A percentile compares a stretch with the other conserved stretches of the same genome.
phyloP scores from a whole-genome alignment of 2,888 invertebrate species.

The Epirrita christyi region DNA sequence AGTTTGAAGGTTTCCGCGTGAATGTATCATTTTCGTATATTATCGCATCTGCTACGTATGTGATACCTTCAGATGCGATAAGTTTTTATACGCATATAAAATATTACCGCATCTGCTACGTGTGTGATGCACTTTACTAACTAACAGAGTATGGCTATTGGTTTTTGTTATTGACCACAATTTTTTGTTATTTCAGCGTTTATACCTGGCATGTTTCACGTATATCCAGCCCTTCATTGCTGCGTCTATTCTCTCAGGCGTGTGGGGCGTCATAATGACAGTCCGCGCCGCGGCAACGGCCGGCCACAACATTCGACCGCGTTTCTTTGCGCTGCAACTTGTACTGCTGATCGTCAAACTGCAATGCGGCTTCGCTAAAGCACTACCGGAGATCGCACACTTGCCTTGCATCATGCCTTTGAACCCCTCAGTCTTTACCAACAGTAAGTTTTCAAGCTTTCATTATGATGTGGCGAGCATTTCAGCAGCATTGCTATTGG shows the following conservation, averaged over 20 bases:
- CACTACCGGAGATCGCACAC: slow-evolving; percentile 79
- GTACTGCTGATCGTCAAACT: slow-evolving; percentile 88
- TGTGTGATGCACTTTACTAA: too few species aligned
- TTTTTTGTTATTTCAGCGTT: slow-evolving; percentile 23
- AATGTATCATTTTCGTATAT: too few species aligned
- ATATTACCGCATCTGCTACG: too few species aligned
- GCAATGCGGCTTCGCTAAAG: slow-evolving; percentile 85
- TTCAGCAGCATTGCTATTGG: too few species aligned
- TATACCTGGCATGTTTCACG: slow-evolving; percentile 62
- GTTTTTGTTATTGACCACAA: not conserved
- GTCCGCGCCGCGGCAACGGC: slow-evolving; percentile 72
- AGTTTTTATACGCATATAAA: too few species aligned
- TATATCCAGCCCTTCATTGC: slow-evolving; percentile 88
- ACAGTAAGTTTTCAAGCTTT: too few species aligned
- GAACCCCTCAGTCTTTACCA: slow-evolving; percentile 86
- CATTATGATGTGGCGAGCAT: too few species aligned
- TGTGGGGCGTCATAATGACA: slow-evolving; percentile 89
- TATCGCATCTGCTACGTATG: too few species aligned
- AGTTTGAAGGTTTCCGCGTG: too few species aligned
- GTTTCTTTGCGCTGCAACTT: slow-evolving; percentile 86
- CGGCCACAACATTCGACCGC: slow-evolving; percentile 74
- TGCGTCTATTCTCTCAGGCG: slow-evolving; percentile 87
- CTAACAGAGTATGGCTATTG: too few species aligned
- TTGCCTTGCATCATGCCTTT: slow-evolving; percentile 87
- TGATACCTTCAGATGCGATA: too few species aligned